These are phyloP conservation scores for Phaethornis superciliosus DNA, from an alignment of 2,113 vertebrate species.

Conservation along the genomic window DNA sequence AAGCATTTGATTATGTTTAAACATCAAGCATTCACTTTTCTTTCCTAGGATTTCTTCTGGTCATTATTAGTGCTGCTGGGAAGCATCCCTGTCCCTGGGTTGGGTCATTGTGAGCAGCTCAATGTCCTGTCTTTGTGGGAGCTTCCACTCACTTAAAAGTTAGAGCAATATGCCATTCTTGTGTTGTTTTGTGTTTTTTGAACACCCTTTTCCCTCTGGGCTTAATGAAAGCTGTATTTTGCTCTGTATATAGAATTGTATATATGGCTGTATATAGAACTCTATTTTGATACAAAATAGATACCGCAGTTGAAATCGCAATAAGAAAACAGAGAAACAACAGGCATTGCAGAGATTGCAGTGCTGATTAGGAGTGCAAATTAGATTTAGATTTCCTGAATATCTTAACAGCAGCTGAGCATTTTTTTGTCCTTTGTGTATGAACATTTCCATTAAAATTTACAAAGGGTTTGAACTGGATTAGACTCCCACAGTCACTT, in stretches of 20 bases:
- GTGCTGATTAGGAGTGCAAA: conserved; percentile 45
- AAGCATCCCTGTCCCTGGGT: fast-evolving
- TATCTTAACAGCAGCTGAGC: conserved; percentile 50
- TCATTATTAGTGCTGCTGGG: neutral
- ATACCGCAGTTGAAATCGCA: neutral
- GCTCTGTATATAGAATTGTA: neutral
- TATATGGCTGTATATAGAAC: neutral
- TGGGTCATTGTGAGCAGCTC: neutral
- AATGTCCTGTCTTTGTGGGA: neutral
- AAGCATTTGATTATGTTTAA: neutral
- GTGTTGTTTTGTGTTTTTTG: no score
- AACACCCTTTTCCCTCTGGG: no score
- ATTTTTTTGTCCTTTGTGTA: conserved; percentile 58
- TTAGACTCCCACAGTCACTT: conserved; percentile 69
- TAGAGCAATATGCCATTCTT: neutral
- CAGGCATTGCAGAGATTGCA: conserved; percentile 12
- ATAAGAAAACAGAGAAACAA: conserved; percentile 1
- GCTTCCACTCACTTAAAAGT: fast-evolving
- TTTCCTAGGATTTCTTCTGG: neutral
- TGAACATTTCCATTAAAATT: conserved; percentile 64
- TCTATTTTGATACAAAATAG: neutral
- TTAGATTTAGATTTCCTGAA: conserved; percentile 65
- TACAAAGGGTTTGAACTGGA: conserved; percentile 63
- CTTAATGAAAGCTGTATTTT: no score
- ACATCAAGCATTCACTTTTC: neutral